phyloP scores from a whole-genome alignment of 2,888 invertebrate species.

The Stegana nigrithorax region DNA sequence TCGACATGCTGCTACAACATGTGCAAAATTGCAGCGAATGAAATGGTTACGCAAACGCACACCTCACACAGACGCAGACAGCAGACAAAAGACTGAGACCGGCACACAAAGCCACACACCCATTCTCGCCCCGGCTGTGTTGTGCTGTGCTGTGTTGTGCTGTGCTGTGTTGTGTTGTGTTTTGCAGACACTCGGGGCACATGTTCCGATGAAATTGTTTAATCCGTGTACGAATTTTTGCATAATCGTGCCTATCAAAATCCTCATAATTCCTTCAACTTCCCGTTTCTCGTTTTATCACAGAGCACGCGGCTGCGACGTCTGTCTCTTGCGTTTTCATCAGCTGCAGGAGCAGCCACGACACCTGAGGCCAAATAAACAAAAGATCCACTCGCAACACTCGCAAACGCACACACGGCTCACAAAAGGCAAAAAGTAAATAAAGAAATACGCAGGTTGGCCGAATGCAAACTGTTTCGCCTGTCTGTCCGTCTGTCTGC shows the following conservation, averaged over 20 bases:
- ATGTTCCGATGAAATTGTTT: slow-evolving; percentile 8
- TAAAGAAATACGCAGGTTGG: slow-evolving; percentile 1
- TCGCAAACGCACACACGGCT: background rate
- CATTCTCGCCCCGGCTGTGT: no score
- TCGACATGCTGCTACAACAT: slow-evolving; percentile 1
- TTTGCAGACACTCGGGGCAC: background rate
- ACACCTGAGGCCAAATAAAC: slow-evolving; percentile 14
- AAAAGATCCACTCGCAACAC: slow-evolving; percentile 1
- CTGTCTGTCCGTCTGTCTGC: no score
- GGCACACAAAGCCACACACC: background rate
- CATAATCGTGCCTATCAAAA: slow-evolving; percentile 6
- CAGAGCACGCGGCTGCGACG: no score
- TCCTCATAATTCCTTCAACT: background rate
- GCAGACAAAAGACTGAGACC: background rate
- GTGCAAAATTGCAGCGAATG: slow-evolving; percentile 1
- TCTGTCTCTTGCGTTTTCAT: background rate
- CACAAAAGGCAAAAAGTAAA: background rate
- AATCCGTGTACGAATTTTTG: background rate
- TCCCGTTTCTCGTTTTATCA: slow-evolving; percentile 4
- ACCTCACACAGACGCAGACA: no score
- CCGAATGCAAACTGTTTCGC: no score
- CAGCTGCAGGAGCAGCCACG: slow-evolving; percentile 10
- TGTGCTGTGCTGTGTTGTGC: no score
- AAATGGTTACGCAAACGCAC: slow-evolving; percentile 7
- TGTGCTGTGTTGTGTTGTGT: no score